Evolutionary conservation across 2,888 invertebrate genomes (phyloP).

Genomic region (Ligdia adustata): DNA sequence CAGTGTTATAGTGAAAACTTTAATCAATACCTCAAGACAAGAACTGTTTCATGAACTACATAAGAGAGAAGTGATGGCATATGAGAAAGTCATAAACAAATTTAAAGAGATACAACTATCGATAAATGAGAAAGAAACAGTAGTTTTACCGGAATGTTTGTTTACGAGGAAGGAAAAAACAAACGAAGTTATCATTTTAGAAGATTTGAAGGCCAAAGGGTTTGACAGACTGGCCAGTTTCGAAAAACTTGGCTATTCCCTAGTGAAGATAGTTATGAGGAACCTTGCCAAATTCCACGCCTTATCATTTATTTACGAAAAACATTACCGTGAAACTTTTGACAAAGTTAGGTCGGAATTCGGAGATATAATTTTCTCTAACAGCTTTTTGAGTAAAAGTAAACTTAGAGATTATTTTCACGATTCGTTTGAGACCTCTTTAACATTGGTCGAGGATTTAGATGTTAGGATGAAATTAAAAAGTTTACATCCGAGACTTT

Average conservation of each 20-base stretch:
- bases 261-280: slow-evolving; percentile 51
- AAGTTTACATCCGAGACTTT: slow-evolving; percentile 47
- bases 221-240: slow-evolving; percentile 53
- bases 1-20: slow-evolving; percentile 69
- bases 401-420: slow-evolving; percentile 63
- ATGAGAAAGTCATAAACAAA: slow-evolving; percentile 54
- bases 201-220: slow-evolving; percentile 59
- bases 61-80: slow-evolving; percentile 64
- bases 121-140: slow-evolving; percentile 43
- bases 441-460: slow-evolving; percentile 51
- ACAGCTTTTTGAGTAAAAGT: slow-evolving; percentile 62
- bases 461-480: slow-evolving; percentile 54
- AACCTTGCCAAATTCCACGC: slow-evolving; percentile 72
- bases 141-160: slow-evolving; percentile 59
- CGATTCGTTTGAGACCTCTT: slow-evolving; percentile 65
- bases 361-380: slow-evolving; percentile 61
- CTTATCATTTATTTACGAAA: slow-evolving; percentile 60
- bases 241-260: slow-evolving; percentile 51
- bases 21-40: slow-evolving; percentile 65
- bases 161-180: slow-evolving; percentile 50
- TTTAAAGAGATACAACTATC: slow-evolving; percentile 54
- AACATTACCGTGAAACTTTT: slow-evolving; percentile 44
- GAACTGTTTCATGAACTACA: slow-evolving; percentile 69
- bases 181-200: slow-evolving; percentile 67
- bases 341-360: slow-evolving; percentile 48